Evolutionary conservation across 2,888 invertebrate species (phyloP).

Genomic region (Pyrochroa serraticornis): DNA sequence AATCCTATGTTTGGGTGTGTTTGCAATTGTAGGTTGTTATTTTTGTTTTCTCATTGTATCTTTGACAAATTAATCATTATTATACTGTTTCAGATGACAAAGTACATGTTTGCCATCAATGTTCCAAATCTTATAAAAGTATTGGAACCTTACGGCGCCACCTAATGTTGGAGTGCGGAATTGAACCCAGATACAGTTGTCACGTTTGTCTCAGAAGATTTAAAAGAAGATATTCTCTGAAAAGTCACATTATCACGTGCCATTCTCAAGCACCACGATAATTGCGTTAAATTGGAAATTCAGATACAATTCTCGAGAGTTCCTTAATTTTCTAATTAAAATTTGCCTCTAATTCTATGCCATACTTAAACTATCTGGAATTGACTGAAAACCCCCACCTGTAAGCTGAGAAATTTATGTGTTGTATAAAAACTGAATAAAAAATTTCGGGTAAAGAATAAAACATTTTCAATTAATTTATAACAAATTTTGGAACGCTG

Average conservation of each 20-base stretch:
- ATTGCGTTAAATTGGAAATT: not conserved
- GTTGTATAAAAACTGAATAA: too few species aligned
- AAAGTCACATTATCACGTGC: conserved; percentile 60
- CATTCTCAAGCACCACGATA: not conserved
- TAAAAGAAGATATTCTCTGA: conserved; percentile 57
- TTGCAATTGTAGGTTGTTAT: conserved; percentile 10
- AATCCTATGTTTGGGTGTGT: not conserved
- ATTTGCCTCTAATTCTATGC: too few species aligned
- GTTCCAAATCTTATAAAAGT: conserved; percentile 46
- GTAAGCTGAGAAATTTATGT: too few species aligned
- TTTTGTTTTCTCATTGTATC: conserved; percentile 3
- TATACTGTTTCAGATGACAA: too few species aligned
- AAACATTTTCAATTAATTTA: too few species aligned
- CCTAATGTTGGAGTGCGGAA: conserved; percentile 49
- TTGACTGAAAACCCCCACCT: too few species aligned
- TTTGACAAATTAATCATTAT: not conserved
- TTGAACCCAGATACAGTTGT: conserved; percentile 52
- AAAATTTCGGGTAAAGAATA: too few species aligned
- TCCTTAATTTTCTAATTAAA: not conserved
- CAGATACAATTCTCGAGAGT: not conserved
- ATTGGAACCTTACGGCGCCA: conserved; percentile 46
- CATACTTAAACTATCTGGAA: too few species aligned
- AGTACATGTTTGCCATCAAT: conserved; percentile 56
- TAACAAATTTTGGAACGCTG: too few species aligned
- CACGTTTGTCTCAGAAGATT: conserved; percentile 53